Evolutionary conservation across 1,140 invertebrate species (phyloP).

Genomic region (Cyrtorhinus lividipennis): DNA sequence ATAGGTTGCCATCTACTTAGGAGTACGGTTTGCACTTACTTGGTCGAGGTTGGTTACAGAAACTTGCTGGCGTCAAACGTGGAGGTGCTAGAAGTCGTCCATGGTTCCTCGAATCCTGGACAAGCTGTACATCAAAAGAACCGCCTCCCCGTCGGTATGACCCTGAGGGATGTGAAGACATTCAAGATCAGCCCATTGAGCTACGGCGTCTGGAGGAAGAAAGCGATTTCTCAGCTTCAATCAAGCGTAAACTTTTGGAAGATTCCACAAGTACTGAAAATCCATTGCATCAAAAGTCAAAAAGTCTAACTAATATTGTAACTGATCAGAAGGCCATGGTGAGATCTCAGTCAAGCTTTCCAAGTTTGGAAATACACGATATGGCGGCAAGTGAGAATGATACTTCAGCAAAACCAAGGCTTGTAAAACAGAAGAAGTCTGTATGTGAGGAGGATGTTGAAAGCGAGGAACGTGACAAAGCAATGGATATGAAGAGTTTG

Average conservation of each 20-base stretch:
- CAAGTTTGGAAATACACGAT: slow-evolving; percentile 38
- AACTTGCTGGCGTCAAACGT: slow-evolving; percentile 57
- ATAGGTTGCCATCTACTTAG: too few species aligned
- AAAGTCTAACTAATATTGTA: slow-evolving; percentile 60
- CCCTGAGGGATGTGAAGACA: slow-evolving; percentile 40
- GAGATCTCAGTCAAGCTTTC: slow-evolving; percentile 52
- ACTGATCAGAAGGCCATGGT: slow-evolving; percentile 50
- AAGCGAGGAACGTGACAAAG: slow-evolving; percentile 43
- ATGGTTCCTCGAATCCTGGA: slow-evolving; percentile 69
- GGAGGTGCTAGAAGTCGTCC: slow-evolving; percentile 38
- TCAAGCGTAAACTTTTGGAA: slow-evolving; percentile 35
- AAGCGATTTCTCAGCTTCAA: slow-evolving; percentile 29
- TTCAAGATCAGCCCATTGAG: slow-evolving; percentile 73
- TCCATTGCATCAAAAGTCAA: slow-evolving; percentile 49
- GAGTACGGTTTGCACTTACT: too few species aligned
- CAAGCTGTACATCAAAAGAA: slow-evolving; percentile 38
- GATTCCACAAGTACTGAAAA: slow-evolving; percentile 28
- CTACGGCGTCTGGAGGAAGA: slow-evolving; percentile 68
- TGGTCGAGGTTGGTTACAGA: too few species aligned
- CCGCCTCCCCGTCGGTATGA: slow-evolving; percentile 35
- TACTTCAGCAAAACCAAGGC: slow-evolving; percentile 37
- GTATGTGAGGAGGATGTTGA: slow-evolving; percentile 42
- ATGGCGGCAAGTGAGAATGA: slow-evolving; percentile 17
- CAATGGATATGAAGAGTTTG: slow-evolving; percentile 45
- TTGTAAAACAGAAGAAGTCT: slow-evolving; percentile 68